Evolutionary conservation across 2,888 invertebrate species (phyloP).

Genomic region (Lepidocyrtinus sp.): DNA sequence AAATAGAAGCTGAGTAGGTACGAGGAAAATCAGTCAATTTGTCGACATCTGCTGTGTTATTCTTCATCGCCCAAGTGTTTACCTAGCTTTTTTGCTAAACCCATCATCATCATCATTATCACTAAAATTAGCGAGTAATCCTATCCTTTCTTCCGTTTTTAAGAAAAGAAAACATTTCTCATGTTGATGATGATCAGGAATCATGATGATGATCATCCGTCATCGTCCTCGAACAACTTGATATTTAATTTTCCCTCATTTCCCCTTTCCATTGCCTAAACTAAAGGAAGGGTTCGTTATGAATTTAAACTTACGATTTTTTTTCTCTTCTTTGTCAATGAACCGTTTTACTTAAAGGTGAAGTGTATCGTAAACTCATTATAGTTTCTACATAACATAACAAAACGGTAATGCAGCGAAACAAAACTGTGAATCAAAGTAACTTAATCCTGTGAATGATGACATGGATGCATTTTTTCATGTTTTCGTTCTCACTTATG

Average conservation of each 20-base stretch:
- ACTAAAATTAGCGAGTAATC: constrained; percentile 15
- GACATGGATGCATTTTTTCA: background rate
- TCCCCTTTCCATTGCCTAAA: constrained; percentile 14
- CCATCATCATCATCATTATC: constrained; percentile 11
- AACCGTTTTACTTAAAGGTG: background rate
- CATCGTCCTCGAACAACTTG: background rate
- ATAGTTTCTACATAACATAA: background rate
- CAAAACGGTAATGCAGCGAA: background rate
- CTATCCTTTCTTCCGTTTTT: constrained; percentile 8
- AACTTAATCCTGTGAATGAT: background rate
- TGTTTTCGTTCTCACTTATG: too few relatives aligned
- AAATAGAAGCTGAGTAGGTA: background rate
- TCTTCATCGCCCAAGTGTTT: background rate
- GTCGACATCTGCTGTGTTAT: constrained; percentile 3
- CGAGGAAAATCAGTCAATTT: constrained; percentile 15
- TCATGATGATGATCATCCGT: constrained; percentile 1
- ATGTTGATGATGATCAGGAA: background rate
- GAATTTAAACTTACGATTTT: constrained; percentile 5
- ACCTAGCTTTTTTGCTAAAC: background rate
- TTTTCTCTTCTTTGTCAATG: constrained; percentile 16
- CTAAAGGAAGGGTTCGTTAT: constrained; percentile 7
- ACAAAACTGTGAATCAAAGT: background rate
- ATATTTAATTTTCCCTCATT: background rate
- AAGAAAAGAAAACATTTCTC: constrained; percentile 3
- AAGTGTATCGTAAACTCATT: background rate